Evolutionary conservation across 2,888 invertebrate genomes (phyloP).

Genomic region (Harpalus rubripes): DNA sequence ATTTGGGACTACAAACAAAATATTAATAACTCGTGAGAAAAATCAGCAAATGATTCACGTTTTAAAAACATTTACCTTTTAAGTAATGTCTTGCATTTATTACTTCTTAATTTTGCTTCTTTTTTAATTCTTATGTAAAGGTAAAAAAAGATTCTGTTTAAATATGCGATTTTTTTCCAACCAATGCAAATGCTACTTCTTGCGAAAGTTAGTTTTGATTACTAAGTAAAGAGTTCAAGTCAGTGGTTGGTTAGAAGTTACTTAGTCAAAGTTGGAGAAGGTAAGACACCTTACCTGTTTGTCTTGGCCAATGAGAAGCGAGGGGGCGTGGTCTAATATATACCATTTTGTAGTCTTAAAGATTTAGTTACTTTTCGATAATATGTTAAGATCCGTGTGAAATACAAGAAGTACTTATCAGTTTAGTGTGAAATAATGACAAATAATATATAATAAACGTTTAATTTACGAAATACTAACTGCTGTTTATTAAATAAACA

Average conservation of each 20-base stretch:
- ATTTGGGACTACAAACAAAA: conserved; percentile 38
- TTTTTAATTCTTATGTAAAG: background rate
- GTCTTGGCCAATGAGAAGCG: conserved; percentile 72
- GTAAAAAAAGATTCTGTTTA: conserved; percentile 32
- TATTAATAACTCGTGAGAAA: conserved; percentile 45
- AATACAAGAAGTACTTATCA: conserved; percentile 77
- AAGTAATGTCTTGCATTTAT: background rate
- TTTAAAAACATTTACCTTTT: background rate
- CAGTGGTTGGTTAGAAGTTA: conserved; percentile 21
- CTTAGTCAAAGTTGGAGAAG: conserved; percentile 56
- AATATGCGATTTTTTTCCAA: conserved; percentile 42
- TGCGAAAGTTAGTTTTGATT: conserved; percentile 58
- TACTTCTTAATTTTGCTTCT: background rate
- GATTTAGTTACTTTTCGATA: conserved; percentile 75
- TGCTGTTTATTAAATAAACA: conserved; percentile 67
- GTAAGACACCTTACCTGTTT: conserved; percentile 68
- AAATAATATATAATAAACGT: conserved; percentile 77
- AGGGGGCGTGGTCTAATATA: conserved; percentile 72
- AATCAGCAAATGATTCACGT: conserved; percentile 19
- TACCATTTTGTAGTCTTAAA: conserved; percentile 74
- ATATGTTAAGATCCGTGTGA: conserved; percentile 76
- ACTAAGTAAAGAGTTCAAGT: conserved; percentile 10
- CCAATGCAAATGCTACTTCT: conserved; percentile 62
- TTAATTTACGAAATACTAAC: conserved; percentile 76
- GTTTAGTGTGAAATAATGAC: conserved; percentile 78